Base-by-base conservation (phyloP, 2,113 vertebrate genomes). In the Castor canadensis region DNA sequence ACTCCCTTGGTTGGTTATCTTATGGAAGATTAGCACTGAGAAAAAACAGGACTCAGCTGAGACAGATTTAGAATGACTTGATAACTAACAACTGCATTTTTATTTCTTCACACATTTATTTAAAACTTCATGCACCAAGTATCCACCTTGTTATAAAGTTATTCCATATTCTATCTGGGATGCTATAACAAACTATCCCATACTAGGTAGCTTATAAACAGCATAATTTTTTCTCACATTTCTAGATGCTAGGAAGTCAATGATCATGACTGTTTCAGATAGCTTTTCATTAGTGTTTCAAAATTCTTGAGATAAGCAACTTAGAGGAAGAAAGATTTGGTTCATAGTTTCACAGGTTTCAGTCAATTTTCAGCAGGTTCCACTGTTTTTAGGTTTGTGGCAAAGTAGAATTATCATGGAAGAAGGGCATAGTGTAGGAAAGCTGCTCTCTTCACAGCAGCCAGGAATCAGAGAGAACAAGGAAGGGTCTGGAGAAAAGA, bases 291-390 rank as follows among this genome's bases (percentile, higher is more conserved):
- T 47, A 17, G 2, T 82, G 20, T 64, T 17, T 32, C 60, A 19
- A 62, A 45, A 35, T 20, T 43, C 9, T 45, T 30, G 19, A 11
- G 79, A 45, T 43, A 19, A 30, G 10, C 40, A 30, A 62, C 24
- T 60, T 28, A 8, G 28, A 32, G 28, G n/a, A n/a, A n/a, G 60
- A 20, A 62, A 64, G 43, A 30, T 30, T 64, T 47, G 58, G 16
- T 9, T 64, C 28, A 82, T 6, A 12, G 24, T 81, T 43, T 58
- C 17, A 40, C 5, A 45, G 10, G 16, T n/a, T n/a, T n/a, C n/a
- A n/a, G n/a, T n/a, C 26, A 38, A 43, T 64, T 9, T 2, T 7
- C 1, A 2, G 10, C 28, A 62, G 16, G 2, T 5, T 30, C 5
- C 26, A 60, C 28, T 30, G 12, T 49, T 22, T 16, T 60, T 43